phyloP scores from a whole-genome alignment of 2,797 vertebrate genomes.

The Phrynocephalus guinanensis region DNA sequence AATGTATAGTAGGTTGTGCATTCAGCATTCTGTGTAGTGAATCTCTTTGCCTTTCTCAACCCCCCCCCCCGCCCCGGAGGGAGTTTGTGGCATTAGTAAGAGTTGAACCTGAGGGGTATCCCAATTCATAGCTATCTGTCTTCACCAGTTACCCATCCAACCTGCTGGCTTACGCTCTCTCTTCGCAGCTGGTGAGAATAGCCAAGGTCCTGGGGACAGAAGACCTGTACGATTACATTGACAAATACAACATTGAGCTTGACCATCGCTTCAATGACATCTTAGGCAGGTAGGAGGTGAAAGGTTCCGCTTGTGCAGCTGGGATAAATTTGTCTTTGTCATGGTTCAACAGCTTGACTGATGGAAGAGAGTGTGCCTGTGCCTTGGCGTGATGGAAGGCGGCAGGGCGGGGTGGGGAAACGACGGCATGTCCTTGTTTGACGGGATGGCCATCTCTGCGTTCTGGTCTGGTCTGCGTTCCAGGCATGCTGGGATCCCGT shows the following conservation, averaged over 20 bases:
- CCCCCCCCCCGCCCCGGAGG: no score
- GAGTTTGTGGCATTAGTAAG: not conserved
- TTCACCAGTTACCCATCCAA: accelerated
- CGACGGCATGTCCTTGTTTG: not conserved
- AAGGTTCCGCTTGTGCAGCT: not conserved
- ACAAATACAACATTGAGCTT: constrained; percentile 81
- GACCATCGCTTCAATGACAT: constrained; percentile 81
- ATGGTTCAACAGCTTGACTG: no score
- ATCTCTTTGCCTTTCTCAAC: not conserved
- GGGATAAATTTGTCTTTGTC: not conserved
- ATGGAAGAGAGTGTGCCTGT: no score
- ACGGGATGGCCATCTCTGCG: not conserved
- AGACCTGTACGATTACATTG: constrained; percentile 80
- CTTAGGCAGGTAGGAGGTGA: constrained; percentile 74
- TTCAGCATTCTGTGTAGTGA: not conserved
- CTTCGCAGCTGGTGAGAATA: constrained; percentile 76
- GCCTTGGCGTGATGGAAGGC: not conserved
- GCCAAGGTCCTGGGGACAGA: constrained; percentile 80
- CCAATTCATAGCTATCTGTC: no score
- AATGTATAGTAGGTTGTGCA: not conserved
- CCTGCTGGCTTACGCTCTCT: not conserved
- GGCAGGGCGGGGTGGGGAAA: no score
- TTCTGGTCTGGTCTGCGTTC: not conserved
- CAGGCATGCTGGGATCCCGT: not conserved
- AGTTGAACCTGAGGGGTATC: not conserved